phyloP scores from a whole-genome alignment of 2,888 invertebrate genomes.

The Xestia c-nigrum region DNA sequence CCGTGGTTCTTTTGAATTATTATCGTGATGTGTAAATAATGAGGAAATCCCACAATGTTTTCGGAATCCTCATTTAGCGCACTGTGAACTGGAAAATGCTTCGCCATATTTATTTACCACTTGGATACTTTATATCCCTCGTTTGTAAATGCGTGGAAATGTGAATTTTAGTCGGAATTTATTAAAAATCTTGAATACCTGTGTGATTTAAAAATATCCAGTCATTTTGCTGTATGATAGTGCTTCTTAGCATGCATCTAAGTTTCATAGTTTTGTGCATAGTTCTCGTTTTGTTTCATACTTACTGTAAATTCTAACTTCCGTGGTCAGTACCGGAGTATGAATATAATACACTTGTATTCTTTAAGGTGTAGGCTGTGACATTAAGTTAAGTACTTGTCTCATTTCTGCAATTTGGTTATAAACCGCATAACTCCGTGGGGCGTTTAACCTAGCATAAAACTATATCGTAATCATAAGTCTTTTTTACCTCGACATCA shows the following conservation, averaged over 20 bases:
- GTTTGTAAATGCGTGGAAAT: neutral
- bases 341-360: no score
- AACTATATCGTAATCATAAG: no score
- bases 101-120: neutral
- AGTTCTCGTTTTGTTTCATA: neutral
- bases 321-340: no score
- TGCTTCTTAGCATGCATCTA: neutral
- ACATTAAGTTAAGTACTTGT: no score
- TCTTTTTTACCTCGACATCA: no score
- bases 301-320: neutral
- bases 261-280: neutral
- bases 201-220: neutral
- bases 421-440: no score
- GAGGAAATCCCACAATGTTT: slow-evolving; percentile 34
- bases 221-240: neutral
- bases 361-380: no score
- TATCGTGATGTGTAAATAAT: slow-evolving; percentile 32
- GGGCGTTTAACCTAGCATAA: no score
- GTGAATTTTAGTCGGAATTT: neutral
- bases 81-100: neutral
- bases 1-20: slow-evolving; percentile 30
- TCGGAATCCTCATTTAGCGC: slow-evolving; percentile 20
- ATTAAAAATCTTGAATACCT: neutral
- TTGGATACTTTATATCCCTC: neutral
- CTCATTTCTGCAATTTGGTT: no score